phyloP scores from a whole-genome alignment of 2,888 invertebrate species.

The Cantharis lateralis region DNA sequence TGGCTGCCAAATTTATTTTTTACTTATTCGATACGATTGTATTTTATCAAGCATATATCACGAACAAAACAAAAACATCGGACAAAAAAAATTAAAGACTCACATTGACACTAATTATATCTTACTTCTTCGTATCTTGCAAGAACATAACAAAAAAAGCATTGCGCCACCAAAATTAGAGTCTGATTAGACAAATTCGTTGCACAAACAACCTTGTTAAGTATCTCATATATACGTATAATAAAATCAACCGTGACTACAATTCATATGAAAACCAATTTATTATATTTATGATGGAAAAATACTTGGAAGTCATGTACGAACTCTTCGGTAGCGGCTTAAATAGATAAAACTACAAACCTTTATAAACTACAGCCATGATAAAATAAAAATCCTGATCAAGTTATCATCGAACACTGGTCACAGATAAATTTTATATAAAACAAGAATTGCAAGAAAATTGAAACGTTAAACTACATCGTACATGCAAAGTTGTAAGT shows the following conservation, averaged over 20 bases:
- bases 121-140: not conserved
- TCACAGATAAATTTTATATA: not conserved
- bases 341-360: constrained; percentile 34
- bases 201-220: not conserved
- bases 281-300: not conserved
- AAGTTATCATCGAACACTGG: not conserved
- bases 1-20: not conserved
- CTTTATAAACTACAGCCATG: constrained; percentile 50
- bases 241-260: not conserved
- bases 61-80: not conserved
- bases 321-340: not conserved
- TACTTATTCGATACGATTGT: too few relatives aligned
- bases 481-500: not conserved
- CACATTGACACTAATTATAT: not conserved
- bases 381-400: constrained; percentile 3
- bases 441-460: not conserved
- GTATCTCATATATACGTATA: not conserved
- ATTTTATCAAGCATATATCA: not conserved
- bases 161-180: not conserved
- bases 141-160: not conserved
- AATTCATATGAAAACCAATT: not conserved
- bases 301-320: not conserved
- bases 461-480: not conserved
- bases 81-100: not conserved
- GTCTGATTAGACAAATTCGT: not conserved